Evolutionary conservation across 2,797 vertebrate species (phyloP), one percentile per base, ranked within the genome.

Genomic region (Epinephelus malabaricus): DNA sequence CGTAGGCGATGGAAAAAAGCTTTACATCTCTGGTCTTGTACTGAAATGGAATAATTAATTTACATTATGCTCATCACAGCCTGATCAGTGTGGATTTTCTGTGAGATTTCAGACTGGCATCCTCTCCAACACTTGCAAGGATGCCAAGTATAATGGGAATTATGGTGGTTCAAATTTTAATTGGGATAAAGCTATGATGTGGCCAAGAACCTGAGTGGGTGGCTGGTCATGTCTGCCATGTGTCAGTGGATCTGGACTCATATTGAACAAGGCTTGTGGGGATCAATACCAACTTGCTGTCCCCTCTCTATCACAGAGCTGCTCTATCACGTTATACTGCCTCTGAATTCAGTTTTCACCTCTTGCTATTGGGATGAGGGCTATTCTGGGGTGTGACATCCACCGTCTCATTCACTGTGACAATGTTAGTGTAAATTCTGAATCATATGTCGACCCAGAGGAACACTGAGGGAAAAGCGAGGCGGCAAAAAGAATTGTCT

Each of bases 361-460:
- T 65, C 60, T 73, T 30, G 53, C 58, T 43, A 12, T 59, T 45
- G 25, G 64, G 63, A 71, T 45, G 27, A n/a, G 50, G 30, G 73
- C 63, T 87, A 84, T 89, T 88, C 69, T 59, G 25, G 81, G 76
- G 63, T 73, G 70, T 68, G 70, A 83, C 76, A 75, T 71, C 63
- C 61, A 62, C 43, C 54, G 21, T 71, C 68, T 80, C 50, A 73
- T 78, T 78, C 3, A 6, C 73, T 50, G 69, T 80, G 78, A 89
- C 71, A 78, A 73, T 5, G 12, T 79, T 59, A 55, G 72, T 69
- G 76, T 86, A 76, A 82, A 79, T 74, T 86, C 70, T 70, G 87
- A 88, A 76, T 90, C 83, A 78, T 62, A 56, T 8, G 66, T 27
- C n/a, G 56, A 54, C 59, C 51, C 55, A 1, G 47, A 73, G 79